A percentile compares a stretch with the other conserved stretches of the same genome.
phyloP scores from a whole-genome alignment of 2,888 invertebrate genomes.

The Elegia similella region DNA sequence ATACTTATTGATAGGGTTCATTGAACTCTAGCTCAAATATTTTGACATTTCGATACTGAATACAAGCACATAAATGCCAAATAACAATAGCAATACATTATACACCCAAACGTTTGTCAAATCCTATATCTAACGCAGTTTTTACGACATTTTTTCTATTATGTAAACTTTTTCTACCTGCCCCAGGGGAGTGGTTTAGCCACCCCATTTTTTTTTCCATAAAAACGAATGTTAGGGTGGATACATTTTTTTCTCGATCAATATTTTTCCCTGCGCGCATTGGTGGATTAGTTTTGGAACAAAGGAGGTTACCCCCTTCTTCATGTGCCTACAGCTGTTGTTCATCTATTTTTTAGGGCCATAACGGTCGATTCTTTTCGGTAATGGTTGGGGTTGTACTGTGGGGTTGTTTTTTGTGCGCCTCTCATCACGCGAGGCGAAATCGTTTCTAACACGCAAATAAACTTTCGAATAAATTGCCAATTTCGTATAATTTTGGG shows the following conservation, averaged over 20 bases:
- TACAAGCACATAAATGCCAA: not conserved
- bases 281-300: constrained; percentile 55
- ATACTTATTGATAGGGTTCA: not conserved
- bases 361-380: constrained; percentile 76
- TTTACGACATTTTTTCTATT: constrained; percentile 44
- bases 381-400: constrained; percentile 68
- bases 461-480: constrained; percentile 35
- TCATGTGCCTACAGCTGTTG: constrained; percentile 52
- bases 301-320: constrained; percentile 66
- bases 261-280: constrained; percentile 69
- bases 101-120: constrained; percentile 23
- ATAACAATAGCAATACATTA: constrained; percentile 18
- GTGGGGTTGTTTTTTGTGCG: constrained; percentile 67
- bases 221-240: constrained; percentile 64
- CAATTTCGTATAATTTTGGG: constrained; percentile 2
- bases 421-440: constrained; percentile 66
- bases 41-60: not conserved
- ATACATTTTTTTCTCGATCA: constrained; percentile 68
- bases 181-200: constrained; percentile 58
- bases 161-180: constrained; percentile 64
- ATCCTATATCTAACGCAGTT: constrained; percentile 31
- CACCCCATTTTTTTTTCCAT: constrained; percentile 69
- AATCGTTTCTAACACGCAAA: constrained; percentile 68
- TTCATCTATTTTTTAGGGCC: constrained; percentile 72
- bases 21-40: not conserved